A percentile compares a stretch with the other conserved stretches of the same genome.
phyloP scores from a whole-genome alignment of 2,113 vertebrate genomes.

The Phaetusa simplex region DNA sequence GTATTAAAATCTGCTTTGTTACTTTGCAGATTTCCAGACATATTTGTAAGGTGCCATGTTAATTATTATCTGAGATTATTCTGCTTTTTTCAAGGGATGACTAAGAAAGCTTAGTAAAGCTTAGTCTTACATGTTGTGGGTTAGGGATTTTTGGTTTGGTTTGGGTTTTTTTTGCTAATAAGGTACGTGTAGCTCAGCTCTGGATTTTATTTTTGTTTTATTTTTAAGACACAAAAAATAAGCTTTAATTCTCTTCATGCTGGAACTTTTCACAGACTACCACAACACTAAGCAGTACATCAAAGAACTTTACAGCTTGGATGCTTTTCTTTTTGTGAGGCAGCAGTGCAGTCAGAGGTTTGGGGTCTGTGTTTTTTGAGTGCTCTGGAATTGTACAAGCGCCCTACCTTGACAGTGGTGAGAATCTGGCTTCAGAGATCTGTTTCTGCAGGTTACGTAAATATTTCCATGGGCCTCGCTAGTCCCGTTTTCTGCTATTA shows the following conservation, averaged over 20 bases:
- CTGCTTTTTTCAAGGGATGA: neutral
- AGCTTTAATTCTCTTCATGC: neutral
- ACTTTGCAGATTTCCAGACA: neutral
- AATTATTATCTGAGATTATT: neutral
- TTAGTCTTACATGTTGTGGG: neutral
- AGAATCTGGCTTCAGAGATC: neutral
- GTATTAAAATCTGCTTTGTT: neutral
- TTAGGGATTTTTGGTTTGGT: neutral
- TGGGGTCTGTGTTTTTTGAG: neutral
- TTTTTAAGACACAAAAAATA: neutral
- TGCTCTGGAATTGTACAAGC: neutral
- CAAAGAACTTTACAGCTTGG: neutral
- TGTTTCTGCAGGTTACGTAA: neutral
- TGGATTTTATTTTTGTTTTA: neutral
- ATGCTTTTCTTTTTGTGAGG: neutral
- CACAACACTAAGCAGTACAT: neutral
- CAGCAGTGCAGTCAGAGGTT: neutral
- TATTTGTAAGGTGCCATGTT: neutral
- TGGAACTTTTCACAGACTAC: neutral
- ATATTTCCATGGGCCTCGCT: neutral
- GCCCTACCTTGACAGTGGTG: neutral
- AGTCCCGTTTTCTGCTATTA: neutral
- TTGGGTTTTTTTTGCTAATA: neutral
- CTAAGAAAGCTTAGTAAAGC: neutral
- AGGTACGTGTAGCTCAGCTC: neutral